Conservation (phyloP, 2,888 invertebrate species). For the Sarcophaga rosellei region DNA sequence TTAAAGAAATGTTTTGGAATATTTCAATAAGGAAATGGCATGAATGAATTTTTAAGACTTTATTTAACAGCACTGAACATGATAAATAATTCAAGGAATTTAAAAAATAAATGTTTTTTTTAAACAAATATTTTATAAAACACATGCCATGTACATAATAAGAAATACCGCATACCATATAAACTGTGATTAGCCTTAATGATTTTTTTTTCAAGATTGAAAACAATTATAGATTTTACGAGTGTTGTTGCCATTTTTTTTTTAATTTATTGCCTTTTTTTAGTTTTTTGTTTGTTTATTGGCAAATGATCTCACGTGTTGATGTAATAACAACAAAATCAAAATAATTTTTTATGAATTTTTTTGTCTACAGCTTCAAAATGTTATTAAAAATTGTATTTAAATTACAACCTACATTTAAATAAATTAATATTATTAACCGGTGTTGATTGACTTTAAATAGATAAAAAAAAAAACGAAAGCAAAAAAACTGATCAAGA, state of each 20-base stretch:
- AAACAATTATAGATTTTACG: conserved; percentile 1
- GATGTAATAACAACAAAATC: conserved; percentile 33
- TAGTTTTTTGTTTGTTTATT: background rate
- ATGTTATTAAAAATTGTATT: conserved; percentile 22
- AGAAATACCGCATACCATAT: background rate
- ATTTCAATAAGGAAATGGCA: conserved; percentile 58
- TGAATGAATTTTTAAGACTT: conserved; percentile 39
- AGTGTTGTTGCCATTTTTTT: too few species aligned
- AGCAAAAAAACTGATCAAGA: background rate
- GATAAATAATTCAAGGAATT: background rate
- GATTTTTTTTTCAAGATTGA: background rate
- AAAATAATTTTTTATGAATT: background rate
- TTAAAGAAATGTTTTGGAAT: conserved; percentile 24
- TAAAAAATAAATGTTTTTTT: background rate
- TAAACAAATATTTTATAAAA: too few species aligned
- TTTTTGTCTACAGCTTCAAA: background rate
- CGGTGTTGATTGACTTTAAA: conserved; percentile 1
- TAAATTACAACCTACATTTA: conserved; percentile 31
- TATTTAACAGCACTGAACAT: conserved; percentile 2
- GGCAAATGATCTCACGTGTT: conserved; percentile 56
- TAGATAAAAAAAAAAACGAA: conserved; percentile 15
- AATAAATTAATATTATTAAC: conserved; percentile 19
- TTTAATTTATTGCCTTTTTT: background rate
- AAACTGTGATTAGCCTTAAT: conserved; percentile 18
- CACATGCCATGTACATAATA: background rate